A percentile compares a stretch with the other conserved stretches of the same genome.
These are phyloP conservation scores for Thereva nobilitata DNA, from an alignment of 2,888 invertebrate genomes.

Conservation along the genomic window DNA sequence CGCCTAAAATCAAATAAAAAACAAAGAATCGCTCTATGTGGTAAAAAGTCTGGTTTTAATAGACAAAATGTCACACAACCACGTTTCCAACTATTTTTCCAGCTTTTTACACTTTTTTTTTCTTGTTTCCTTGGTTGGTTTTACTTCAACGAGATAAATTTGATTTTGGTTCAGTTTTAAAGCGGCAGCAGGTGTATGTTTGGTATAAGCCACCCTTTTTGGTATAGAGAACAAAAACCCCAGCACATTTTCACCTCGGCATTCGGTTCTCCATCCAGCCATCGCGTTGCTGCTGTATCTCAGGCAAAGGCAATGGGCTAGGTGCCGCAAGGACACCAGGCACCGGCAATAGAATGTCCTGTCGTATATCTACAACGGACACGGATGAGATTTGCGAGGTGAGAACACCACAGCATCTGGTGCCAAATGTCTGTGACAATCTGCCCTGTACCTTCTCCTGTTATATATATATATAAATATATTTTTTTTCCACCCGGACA, in stretches of 20 bases:
- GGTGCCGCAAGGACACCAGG: not conserved
- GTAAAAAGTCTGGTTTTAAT: too few species aligned
- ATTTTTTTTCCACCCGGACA: not conserved
- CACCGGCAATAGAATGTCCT: constrained; percentile 20
- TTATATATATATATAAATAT: too few species aligned
- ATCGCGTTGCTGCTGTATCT: too few species aligned
- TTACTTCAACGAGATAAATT: constrained; percentile 15
- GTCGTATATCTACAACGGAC: constrained; percentile 34
- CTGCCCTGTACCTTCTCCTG: constrained; percentile 26
- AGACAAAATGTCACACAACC: not conserved
- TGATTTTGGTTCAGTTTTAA: constrained; percentile 29
- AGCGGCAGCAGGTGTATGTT: constrained; percentile 29
- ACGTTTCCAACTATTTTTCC: not conserved
- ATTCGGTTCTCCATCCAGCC: constrained; percentile 3
- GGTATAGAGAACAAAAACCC: constrained; percentile 13
- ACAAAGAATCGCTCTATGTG: too few species aligned
- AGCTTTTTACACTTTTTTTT: constrained; percentile 12
- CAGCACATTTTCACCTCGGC: constrained; percentile 30
- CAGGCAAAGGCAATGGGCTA: not conserved
- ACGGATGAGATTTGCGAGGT: constrained; percentile 35
- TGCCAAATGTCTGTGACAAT: constrained; percentile 37
- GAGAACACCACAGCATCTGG: constrained; percentile 37
- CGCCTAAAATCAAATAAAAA: too few species aligned
- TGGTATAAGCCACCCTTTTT: constrained; percentile 13
- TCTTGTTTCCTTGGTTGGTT: not conserved